Evolutionary conservation across 2,113 vertebrate genomes (phyloP), one percentile per base, ranked within the genome.

Genomic region (Cyphomyrus discorhynchus): DNA sequence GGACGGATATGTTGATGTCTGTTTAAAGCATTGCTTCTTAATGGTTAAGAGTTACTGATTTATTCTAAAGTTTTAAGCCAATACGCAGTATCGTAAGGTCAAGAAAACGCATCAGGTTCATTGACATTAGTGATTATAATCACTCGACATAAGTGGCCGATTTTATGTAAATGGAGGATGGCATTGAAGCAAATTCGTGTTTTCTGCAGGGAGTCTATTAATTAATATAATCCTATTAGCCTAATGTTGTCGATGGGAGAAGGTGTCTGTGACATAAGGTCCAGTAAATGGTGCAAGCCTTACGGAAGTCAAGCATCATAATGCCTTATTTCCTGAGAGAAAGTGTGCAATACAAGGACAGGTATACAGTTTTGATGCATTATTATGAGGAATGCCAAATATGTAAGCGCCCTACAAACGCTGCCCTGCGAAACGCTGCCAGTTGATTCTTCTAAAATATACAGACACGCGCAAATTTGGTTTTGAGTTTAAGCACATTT

Each of bases 321-420:
- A 89, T 39, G 89, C 89, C 89, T 89, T 89, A 66, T 62, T 58
- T 89, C 49, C 80, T 31, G 21, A 88, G 3, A 58, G 56, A 70
- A 83, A 87, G 82, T 90, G 89, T 91, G 92, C 87, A 92, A 92
- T 90, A 93, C 50, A 52, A 50, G 21, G 85, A 66, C 49, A 91
- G 89, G 86, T 83, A 86, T 83, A n/a, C 46, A 53, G 47, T 27
- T 88, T 17, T 52, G 31, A 19, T 7, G 1, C 66, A 27, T 70
- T 27, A 19, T 50, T 62, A 35, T 31, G 62, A 70, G 49, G 88
- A 70, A 62, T 88, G 89, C 87, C 87, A 90, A 89, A 88, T 86
- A 86, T 89, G 45, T 47, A 92, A 91, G 88, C 91, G 90, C 89
- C 90, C 91, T 89, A 66, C 15, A 84, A 39, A 31, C 47, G 11